Base-by-base conservation (phyloP, 2,888 invertebrate genomes). In the Ichneumoninae sp. region DNA sequence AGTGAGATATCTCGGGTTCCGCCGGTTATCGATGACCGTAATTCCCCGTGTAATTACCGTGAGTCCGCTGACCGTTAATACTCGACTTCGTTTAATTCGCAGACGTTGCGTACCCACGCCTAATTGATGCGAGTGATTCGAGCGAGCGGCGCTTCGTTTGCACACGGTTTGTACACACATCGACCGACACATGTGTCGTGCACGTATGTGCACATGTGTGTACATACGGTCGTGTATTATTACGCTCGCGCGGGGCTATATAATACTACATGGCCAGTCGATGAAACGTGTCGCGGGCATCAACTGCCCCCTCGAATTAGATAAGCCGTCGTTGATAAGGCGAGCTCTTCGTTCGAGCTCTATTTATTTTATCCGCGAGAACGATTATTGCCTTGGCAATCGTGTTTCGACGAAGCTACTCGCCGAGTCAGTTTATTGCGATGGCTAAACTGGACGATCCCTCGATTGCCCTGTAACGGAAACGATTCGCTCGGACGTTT, bases 81-180 rank as follows among this genome's bases (percentile, higher is more conserved):
- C 80, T 82, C 73, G 71, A 79, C 68, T 82, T 73, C 71, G 68
- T 85, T 83, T 73, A 76, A 85, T 82, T 85, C 68, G 68, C 70
- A 30, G 44, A 82, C 70, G 73, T 57, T 52, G 63, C 77, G 73
- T 63, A 63, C 44, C 50, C 82, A 44, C 63, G 85, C 82, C 82
- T 85, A 85, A 85, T 85, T 85, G 85, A 85, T 85, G 79, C 79
- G 66, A 79, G 71, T 73, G 82, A 85, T 82, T 82, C 76, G 66
- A 74, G 60, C 73, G 66, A 76, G 50, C 73, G 82, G 79, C 79
- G 79, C 66, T 82, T 68, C 76, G 60, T 57, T 81, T 66, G 50
- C 75, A 10, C 71, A 60, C 36, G 44, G 68, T 30, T 68, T 83
- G 63, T 57, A 63, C 44, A 47, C 44, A 47, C 40, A 10, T 40